Evolutionary conservation across 2,888 invertebrate species (phyloP), one percentile per base, ranked within the genome.

Genomic region (Andrena dorsata): DNA sequence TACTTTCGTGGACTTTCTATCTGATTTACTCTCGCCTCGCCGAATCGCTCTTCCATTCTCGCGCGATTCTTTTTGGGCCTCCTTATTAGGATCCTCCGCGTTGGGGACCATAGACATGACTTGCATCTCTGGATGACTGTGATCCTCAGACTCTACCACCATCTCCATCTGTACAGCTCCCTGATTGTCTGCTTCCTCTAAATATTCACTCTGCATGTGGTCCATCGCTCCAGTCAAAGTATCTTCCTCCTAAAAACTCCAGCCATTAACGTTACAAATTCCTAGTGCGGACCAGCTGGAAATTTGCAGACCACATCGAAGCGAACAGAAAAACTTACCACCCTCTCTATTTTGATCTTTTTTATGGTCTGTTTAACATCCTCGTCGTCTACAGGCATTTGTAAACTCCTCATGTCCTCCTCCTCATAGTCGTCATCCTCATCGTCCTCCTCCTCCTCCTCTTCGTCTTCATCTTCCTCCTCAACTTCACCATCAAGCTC

Each of bases 201-300:
- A 58, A 75, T 90, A 92, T 71, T 94, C 93, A 0, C 88, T 89
- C 63, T 93, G 90, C 51, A 92, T 92, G 28, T 93, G 90, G 2
- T 91, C 92, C 91, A 93, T 93, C 3, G 93, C 91, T 69, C 91
- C 89, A 1, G 91, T 92, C 10, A 93, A 85, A 70, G 91, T 85
- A 74, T 93, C 93, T 30, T 86, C 86, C 1, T 82, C 85, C 89
- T 91, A 35, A 47, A 8, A 28, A 60, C 58, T 58, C 64, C 20
- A n/a, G 5, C 0, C 0, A 1, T 8, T 16, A 16, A 26, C 41
- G 23, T 28, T 2, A n/a, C 1, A 32, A 47, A 30, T n/a, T 41
- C 1, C 2, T n/a, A 0, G 20, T 41, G 30, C 2, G 5, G 63
- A 23, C n/a, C 7, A 20, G 23, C 2, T 2, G 8, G 8, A 20